Conservation (phyloP, 2,113 vertebrate genomes). For the Chionodraco myersi region DNA sequence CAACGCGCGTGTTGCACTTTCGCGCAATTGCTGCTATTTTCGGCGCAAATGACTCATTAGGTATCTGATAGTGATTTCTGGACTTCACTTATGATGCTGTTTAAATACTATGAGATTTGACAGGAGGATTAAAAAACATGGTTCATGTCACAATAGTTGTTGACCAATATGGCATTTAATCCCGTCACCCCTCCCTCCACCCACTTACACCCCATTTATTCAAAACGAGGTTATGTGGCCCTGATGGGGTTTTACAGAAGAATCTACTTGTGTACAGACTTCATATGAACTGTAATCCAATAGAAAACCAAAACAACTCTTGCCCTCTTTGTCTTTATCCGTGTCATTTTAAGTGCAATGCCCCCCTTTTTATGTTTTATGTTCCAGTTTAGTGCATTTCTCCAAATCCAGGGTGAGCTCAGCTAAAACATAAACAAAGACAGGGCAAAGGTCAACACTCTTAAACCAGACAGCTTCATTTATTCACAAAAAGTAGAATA, state of each 20-base stretch:
- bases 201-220: conserved; percentile 26
- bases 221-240: conserved; percentile 34
- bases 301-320: neutral
- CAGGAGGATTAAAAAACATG: conserved; percentile 9
- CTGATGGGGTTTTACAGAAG: neutral
- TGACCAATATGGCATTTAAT: conserved; percentile 48
- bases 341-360: neutral
- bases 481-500: conserved; percentile 24
- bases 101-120: neutral
- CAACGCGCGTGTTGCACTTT: conserved; percentile 24
- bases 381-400: conserved; percentile 19
- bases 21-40: conserved; percentile 11
- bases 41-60: neutral
- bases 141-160: conserved; percentile 24
- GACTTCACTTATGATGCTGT: neutral
- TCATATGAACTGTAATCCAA: conserved; percentile 5
- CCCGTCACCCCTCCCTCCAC: conserved; percentile 26
- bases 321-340: conserved; percentile 22
- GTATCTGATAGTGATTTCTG: neutral
- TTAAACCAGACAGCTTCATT: conserved; percentile 38
- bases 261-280: neutral
- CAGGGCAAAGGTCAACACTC: conserved; percentile 41
- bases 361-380: conserved; percentile 26
- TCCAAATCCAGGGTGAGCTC: conserved; percentile 43
- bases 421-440: conserved; percentile 2